phyloP scores from a whole-genome alignment of 2,888 invertebrate species.

The Chrysolina americana region DNA sequence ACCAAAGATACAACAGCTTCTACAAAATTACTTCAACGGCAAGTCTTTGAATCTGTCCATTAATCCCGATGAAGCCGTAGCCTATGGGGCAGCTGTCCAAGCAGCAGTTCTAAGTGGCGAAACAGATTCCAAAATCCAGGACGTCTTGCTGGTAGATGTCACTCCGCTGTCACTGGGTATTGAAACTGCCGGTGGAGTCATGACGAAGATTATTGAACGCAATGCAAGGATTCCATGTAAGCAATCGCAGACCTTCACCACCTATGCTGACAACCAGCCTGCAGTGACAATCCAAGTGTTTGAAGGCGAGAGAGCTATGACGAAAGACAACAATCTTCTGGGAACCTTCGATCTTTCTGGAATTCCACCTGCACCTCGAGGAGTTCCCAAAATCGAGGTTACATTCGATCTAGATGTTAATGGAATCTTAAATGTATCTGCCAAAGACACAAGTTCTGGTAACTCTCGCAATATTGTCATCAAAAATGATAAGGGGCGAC shows the following conservation, averaged over 20 bases:
- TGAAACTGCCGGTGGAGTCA: constrained; percentile 86
- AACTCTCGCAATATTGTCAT: constrained; percentile 84
- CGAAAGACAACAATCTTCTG: constrained; percentile 83
- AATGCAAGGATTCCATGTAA: constrained; percentile 73
- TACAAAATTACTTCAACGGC: constrained; percentile 83
- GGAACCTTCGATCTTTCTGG: constrained; percentile 79
- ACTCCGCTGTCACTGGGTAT: constrained; percentile 80
- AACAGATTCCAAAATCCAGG: constrained; percentile 81
- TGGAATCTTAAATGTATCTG: constrained; percentile 77
- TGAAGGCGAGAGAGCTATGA: constrained; percentile 85
- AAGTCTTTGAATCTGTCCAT: constrained; percentile 65
- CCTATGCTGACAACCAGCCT: constrained; percentile 79
- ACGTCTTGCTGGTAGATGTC: constrained; percentile 80
- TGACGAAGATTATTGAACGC: constrained; percentile 76
- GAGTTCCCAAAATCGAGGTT: constrained; percentile 79
- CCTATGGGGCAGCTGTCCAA: constrained; percentile 66
- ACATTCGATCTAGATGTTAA: constrained; percentile 84
- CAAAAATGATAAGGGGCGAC: constrained; percentile 85
- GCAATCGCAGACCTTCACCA: constrained; percentile 74
- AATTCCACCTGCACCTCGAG: constrained; percentile 80
- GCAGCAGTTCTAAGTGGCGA: constrained; percentile 64
- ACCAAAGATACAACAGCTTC: constrained; percentile 82
- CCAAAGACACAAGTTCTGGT: constrained; percentile 75
- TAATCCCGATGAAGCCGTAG: constrained; percentile 67
- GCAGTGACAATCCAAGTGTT: constrained; percentile 75